These are phyloP conservation scores for Polyergus mexicanus DNA, from an alignment of 1,140 invertebrate genomes.

Conservation along the genomic window DNA sequence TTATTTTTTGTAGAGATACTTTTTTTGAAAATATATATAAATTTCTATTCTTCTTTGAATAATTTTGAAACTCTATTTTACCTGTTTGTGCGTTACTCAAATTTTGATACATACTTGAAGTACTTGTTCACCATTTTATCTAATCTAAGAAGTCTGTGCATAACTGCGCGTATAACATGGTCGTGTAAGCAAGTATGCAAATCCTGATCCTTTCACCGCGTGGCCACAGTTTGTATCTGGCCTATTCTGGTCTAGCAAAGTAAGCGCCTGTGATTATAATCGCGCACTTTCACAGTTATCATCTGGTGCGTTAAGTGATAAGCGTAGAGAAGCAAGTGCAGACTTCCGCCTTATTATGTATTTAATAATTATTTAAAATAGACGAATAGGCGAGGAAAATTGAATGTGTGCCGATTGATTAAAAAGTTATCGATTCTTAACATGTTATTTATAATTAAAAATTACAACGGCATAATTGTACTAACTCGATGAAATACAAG, in stretches of 20 bases:
- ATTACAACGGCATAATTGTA: no score
- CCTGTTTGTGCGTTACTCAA: neutral
- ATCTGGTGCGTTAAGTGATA: slow-evolving; percentile 21
- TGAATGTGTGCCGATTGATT: neutral
- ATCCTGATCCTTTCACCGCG: slow-evolving; percentile 60
- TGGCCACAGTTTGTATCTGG: slow-evolving; percentile 9
- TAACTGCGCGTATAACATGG: slow-evolving; percentile 29
- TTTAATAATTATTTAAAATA: neutral
- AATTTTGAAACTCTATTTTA: slow-evolving; percentile 32
- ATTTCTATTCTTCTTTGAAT: neutral
- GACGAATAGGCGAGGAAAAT: neutral
- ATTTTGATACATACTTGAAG: slow-evolving; percentile 11
- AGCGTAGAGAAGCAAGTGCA: slow-evolving; percentile 27
- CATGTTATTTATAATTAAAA: no score
- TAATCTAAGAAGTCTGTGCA: slow-evolving; percentile 12
- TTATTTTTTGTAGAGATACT: neutral
- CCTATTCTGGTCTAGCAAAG: slow-evolving; percentile 18
- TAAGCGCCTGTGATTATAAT: slow-evolving; percentile 29
- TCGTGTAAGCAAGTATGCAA: slow-evolving; percentile 48
- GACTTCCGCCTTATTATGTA: slow-evolving; percentile 26
- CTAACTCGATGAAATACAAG: no score
- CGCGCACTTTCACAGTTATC: slow-evolving; percentile 43
- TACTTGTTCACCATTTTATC: slow-evolving; percentile 12
- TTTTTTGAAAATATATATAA: neutral
- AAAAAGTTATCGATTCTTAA: slow-evolving; percentile 1